Base-by-base conservation (phyloP, 1,140 invertebrate genomes). In the Scaptomyza hsui region DNA sequence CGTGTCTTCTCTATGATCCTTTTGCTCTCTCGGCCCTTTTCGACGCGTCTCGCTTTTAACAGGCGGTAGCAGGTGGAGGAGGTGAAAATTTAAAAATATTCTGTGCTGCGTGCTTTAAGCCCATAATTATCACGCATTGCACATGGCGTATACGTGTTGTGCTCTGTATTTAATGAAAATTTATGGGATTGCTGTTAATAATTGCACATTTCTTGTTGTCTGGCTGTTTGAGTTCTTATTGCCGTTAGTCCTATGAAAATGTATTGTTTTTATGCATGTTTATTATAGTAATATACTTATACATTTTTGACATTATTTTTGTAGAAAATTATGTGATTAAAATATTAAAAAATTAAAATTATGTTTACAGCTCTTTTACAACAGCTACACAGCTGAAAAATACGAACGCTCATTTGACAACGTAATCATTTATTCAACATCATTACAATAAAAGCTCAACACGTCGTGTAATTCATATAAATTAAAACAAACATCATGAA, bases 231-330 rank as follows among this genome's bases (percentile, higher is more conserved):
- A 55, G 48, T 72, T 39, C 47, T 56, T 62, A 59, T 61, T 19
- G 32, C 42, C 42, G 48, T 37, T 48, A 24, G 29, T 64, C 64
- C 68, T 63, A n/a, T n/a, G n/a, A 59, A 78, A 82, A 82, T 82
- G 78, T 82, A 83, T 83, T 75, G 70, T 75, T 73, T 72, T 62
- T 60, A 75, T 83, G 75, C 79, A 83, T 82, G 79, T 83, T 82
- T 78, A 70, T 82, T 78, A 78, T 81, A 42, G 32, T 24, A 47
- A 42, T 24, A 47, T 42, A 19, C 45, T 64, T 55, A 26, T 21
- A 21, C 45, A 71, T 70, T 52, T 71, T 74, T 49, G 19, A 4
- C 19, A n/a, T 62, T 64, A 32, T 44, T 21, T 21, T 12, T 65
- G 13, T 49, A 44, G 42, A 55, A 41, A 45, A 26, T 67, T 45